Conservation (phyloP, 2,113 vertebrate genomes). For the Circaetus cinerascens region DNA sequence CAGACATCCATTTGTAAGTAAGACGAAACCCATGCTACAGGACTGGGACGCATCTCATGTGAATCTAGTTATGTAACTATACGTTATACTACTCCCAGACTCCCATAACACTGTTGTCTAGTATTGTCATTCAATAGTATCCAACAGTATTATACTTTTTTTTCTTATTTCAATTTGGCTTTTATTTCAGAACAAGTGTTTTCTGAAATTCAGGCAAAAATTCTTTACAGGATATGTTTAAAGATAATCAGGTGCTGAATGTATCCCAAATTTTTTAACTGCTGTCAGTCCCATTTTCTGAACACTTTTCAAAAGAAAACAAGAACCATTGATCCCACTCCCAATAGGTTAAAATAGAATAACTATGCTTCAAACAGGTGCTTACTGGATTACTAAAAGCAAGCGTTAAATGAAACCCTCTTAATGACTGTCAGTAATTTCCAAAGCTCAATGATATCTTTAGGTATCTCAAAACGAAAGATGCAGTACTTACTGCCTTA, state of each 20-base stretch:
- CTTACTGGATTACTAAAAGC: neutral
- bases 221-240: neutral
- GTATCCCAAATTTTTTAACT: neutral
- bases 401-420: neutral
- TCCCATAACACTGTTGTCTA: neutral
- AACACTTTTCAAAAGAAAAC: neutral
- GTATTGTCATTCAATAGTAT: neutral
- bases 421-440: neutral
- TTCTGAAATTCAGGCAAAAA: neutral
- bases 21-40: neutral
- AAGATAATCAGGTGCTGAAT: neutral
- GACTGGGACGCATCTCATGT: neutral
- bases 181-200: neutral
- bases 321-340: neutral
- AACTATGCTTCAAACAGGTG: neutral
- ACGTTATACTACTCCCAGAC: neutral
- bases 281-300: neutral
- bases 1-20: neutral
- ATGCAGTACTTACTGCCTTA: constrained; percentile 65
- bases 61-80: neutral
- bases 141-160: neutral
- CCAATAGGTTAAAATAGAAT: neutral
- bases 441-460: neutral
- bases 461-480: neutral
- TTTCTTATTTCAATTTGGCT: neutral